A percentile compares a stretch with the other conserved stretches of the same genome.
These are phyloP conservation scores for Desmophyllum pertusum DNA, from an alignment of 92 coral and sea anemone genomes.

Conservation along the genomic window DNA sequence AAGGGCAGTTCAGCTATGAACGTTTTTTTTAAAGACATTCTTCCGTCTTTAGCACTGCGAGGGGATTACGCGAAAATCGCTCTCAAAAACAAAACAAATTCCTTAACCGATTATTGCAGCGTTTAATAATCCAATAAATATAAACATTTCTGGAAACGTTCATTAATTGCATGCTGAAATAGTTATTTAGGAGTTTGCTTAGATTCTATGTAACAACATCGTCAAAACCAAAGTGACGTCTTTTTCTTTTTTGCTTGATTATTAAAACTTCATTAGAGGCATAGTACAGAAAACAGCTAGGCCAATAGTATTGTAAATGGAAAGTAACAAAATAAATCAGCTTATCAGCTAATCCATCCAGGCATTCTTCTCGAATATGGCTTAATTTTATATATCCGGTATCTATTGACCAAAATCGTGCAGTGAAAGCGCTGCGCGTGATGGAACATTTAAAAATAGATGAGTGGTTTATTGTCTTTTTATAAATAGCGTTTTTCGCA, in stretches of 20 bases:
- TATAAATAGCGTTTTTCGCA: neutral
- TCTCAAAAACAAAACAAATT: neutral
- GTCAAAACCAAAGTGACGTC: neutral
- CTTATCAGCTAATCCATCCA: conserved; percentile 3
- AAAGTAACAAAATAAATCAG: conserved; percentile 6
- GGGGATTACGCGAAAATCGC: conserved; percentile 17
- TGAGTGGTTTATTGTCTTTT: neutral
- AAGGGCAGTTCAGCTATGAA: neutral
- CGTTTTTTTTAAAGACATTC: neutral
- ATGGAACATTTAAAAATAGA: neutral
- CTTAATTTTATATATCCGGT: conserved; percentile 1
- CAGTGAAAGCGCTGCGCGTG: neutral
- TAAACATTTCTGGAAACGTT: conserved; percentile 19
- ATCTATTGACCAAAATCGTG: neutral
- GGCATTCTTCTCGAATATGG: neutral
- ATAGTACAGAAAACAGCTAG: neutral
- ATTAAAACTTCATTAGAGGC: neutral
- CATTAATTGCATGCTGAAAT: neutral
- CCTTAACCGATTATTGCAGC: neutral
- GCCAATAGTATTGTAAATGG: neutral
- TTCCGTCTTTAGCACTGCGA: neutral
- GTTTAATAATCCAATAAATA: neutral
- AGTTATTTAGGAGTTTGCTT: neutral
- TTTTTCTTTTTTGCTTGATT: neutral
- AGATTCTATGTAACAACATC: neutral